Conservation (phyloP, 2,888 invertebrate species). For the Argynnis bischoffii region DNA sequence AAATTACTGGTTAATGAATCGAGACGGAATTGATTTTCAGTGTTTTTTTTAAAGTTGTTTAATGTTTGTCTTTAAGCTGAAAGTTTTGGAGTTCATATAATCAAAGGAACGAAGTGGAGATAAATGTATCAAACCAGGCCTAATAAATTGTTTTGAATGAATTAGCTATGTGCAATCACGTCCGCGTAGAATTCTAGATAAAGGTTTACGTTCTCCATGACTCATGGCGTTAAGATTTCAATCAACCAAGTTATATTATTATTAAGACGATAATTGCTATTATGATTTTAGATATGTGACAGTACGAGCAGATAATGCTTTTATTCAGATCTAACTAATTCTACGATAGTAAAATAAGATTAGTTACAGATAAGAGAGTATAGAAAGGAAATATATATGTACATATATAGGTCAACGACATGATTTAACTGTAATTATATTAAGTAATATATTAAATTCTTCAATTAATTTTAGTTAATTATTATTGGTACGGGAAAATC, state of each 20-base stretch:
- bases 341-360: too few relatives aligned
- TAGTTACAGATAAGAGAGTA: too few relatives aligned
- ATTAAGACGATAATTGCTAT: background rate
- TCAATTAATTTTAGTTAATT: too few relatives aligned
- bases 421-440: too few relatives aligned
- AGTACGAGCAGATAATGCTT: too few relatives aligned
- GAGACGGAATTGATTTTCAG: constrained; percentile 15
- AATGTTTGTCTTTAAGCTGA: constrained; percentile 18
- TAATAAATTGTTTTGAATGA: constrained; percentile 1
- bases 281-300: background rate
- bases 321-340: too few relatives aligned
- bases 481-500: too few relatives aligned
- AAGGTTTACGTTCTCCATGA: constrained; percentile 9
- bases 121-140: background rate
- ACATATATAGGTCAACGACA: too few relatives aligned
- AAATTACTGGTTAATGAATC: constrained; percentile 20
- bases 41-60: constrained; percentile 18
- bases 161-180: constrained; percentile 1
- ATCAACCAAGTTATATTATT: background rate
- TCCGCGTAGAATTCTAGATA: constrained; percentile 11
- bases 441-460: too few relatives aligned
- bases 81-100: constrained; percentile 4
- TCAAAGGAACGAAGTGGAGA: background rate
- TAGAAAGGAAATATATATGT: too few relatives aligned
- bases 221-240: constrained; percentile 1